Conservation (phyloP, 2,797 vertebrate genomes). For the Melanotaenia trifasciata region DNA sequence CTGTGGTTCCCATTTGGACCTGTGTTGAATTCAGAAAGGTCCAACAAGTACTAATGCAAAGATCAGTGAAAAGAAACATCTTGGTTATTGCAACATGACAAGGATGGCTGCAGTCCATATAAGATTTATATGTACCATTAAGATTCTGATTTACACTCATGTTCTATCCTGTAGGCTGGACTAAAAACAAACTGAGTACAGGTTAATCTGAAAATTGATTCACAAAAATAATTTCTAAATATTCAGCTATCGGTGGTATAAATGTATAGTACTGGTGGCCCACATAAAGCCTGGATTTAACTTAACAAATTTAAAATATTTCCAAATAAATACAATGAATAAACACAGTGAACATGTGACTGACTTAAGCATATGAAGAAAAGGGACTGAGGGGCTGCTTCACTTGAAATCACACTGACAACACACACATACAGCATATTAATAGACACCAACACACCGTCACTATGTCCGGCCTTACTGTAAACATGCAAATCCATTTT, state of each 20-base stretch:
- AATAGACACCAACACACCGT: constrained; percentile 1
- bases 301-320: too few species aligned
- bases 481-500: constrained; percentile 14
- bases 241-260: background rate
- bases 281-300: background rate
- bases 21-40: background rate
- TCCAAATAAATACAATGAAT: background rate
- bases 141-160: background rate
- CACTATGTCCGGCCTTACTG: constrained; percentile 1
- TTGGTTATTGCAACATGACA: background rate
- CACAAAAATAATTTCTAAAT: constrained; percentile 9
- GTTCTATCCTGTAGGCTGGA: background rate
- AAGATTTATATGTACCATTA: background rate
- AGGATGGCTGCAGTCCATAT: background rate
- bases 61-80: background rate
- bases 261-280: background rate
- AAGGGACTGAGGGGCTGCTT: background rate
- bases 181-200: constrained; percentile 7
- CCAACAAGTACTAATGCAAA: background rate
- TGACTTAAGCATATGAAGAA: background rate
- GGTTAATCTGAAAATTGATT: background rate
- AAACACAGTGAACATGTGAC: background rate
- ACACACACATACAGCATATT: background rate
- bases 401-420: background rate
- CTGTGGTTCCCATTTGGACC: background rate